Base-by-base conservation (phyloP, 2,888 invertebrate species). In the Mongoloraphidia duomilia region DNA sequence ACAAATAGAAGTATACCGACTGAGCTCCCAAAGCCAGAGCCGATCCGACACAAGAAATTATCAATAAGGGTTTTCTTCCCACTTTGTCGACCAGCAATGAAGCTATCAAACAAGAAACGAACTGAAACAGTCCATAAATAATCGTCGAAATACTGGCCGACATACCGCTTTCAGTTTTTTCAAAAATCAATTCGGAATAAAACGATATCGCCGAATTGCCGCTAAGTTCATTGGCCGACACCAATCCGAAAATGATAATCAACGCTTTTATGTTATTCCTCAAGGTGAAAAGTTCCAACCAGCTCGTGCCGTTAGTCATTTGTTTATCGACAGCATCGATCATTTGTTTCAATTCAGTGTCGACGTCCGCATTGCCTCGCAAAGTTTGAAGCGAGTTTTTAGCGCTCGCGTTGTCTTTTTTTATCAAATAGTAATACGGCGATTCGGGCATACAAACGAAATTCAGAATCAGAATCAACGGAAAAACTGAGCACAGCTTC, bases 371-470 rank as follows among this genome's bases (percentile, higher is more conserved):
- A 51, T 72, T 71, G 39, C 74, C 74, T 51, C 80, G 69, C 46
- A 83, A 63, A 60, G 69, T 73, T 54, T 68, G 66, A 51, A 83
- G 67, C 9, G 79, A 70, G 41, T 61, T 55, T n/a, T 65, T 61
- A 1, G 77, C 77, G 36, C 66, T 69, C 1, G 64, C 59, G 47
- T 65, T 65, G 9, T 62, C 57, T 9, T 61, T 62, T 35, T 60
- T 64, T 46, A 66, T 62, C 12, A 72, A 55, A 47, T 65, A 58
- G 55, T 64, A 72, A 47, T 74, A 68, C 0, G 78, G 78, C 2
- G 74, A 71, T 67, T 84, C 83, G n/a, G 82, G 82, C 61, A 81
- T 69, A 61, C 75, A 75, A 39, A 73, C 64, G 62, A 80, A 75
- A n/a, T 72, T 67, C 17, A 76, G 47, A 37, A 79, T 63, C 58